A percentile compares a stretch with the other conserved stretches of the same genome.
phyloP scores from a whole-genome alignment of 2,888 invertebrate genomes.

The Nezara viridula region DNA sequence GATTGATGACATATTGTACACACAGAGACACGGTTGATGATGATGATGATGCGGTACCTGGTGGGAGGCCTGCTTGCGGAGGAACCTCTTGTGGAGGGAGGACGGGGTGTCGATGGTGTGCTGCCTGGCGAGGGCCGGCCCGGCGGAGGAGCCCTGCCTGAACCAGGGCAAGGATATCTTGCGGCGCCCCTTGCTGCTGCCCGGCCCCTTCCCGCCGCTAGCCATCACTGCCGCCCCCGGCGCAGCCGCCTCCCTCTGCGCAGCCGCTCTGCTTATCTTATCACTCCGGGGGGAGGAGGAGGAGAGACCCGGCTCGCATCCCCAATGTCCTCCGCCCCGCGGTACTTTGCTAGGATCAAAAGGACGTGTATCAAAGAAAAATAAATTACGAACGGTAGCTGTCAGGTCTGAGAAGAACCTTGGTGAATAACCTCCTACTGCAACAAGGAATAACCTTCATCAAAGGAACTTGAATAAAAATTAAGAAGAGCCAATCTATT shows the following conservation, averaged over 20 bases:
- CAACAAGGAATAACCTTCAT: too few species aligned
- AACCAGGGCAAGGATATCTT: constrained; percentile 94
- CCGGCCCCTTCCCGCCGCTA: constrained; percentile 63
- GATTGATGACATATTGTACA: constrained; percentile 27
- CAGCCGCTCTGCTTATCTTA: constrained; percentile 56
- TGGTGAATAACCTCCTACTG: too few species aligned
- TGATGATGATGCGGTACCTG: constrained; percentile 59
- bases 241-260: constrained; percentile 65
- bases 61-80: constrained; percentile 76
- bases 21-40: too few species aligned
- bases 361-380: not conserved
- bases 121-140: constrained; percentile 85
- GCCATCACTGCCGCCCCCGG: constrained; percentile 63
- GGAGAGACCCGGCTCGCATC: constrained; percentile 66
- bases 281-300: not conserved
- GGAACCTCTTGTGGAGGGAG: constrained; percentile 83
- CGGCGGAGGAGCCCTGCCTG: constrained; percentile 81
- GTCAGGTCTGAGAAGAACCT: too few species aligned
- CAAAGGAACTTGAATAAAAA: too few species aligned
- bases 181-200: constrained; percentile 71
- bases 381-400: too few species aligned
- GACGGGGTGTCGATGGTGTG: constrained; percentile 93
- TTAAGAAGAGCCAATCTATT: too few species aligned
- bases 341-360: not conserved
- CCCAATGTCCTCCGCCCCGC: not conserved